phyloP scores from a whole-genome alignment of 2,113 vertebrate species.

The Trogon surrucura region DNA sequence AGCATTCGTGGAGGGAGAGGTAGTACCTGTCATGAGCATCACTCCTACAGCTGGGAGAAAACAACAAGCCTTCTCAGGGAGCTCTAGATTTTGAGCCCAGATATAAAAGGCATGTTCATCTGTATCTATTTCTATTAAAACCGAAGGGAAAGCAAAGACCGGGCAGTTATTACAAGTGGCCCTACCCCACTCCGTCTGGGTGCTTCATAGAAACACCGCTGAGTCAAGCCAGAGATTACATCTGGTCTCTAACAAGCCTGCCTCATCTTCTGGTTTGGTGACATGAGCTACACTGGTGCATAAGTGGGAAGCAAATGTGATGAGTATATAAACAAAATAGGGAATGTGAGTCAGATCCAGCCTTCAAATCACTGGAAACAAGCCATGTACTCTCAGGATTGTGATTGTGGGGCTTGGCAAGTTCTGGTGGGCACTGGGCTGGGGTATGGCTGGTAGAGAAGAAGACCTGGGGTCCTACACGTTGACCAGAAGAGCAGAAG shows the following conservation, averaged over 20 bases:
- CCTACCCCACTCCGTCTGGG: not conserved
- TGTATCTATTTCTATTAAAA: not conserved
- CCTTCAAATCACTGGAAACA: not conserved
- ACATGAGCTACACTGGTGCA: constrained; percentile 10
- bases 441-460: not conserved
- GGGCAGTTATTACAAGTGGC: not conserved
- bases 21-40: constrained; percentile 23
- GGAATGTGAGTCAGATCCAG: constrained; percentile 51
- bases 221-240: constrained; percentile 48
- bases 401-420: not conserved
- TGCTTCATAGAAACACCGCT: constrained; percentile 3
- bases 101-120: not conserved
- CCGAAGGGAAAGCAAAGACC: not conserved
- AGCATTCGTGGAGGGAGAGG: not conserved
- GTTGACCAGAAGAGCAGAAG: not conserved
- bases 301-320: constrained; percentile 41
- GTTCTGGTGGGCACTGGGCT: not conserved
- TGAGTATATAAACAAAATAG: constrained; percentile 34
- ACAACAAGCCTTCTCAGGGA: not conserved
- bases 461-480: not conserved
- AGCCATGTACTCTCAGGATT: not conserved
- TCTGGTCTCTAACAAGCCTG: constrained; percentile 38
- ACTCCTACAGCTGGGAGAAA: constrained; percentile 10
- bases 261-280: constrained; percentile 51
- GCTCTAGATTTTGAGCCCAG: not conserved